Evolutionary conservation across 2,888 invertebrate species (phyloP).

Genomic region (Limnephilus auricula): DNA sequence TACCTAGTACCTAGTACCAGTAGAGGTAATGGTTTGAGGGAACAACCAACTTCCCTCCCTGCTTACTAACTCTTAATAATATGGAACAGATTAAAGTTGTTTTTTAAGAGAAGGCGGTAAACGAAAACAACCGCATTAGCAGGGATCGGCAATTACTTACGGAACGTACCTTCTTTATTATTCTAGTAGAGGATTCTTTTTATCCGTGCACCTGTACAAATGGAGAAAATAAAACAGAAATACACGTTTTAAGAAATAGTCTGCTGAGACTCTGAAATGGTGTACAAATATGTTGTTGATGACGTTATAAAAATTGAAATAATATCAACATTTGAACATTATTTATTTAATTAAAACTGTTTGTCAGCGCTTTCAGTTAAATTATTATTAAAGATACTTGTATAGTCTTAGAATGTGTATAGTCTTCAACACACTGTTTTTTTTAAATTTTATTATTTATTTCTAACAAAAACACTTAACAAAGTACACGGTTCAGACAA

Average conservation of each 20-base stretch:
- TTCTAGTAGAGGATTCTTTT: not conserved
- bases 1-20: no score
- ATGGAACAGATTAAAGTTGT: conserved; percentile 29
- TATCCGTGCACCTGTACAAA: not conserved
- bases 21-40: not conserved
- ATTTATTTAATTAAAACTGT: no score
- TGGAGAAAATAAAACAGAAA: not conserved
- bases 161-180: conserved; percentile 9
- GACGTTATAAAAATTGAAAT: no score
- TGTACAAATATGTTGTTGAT: no score
- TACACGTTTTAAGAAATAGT: not conserved
- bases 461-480: no score
- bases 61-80: not conserved
- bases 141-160: conserved; percentile 6
- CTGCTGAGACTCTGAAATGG: not conserved
- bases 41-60: not conserved
- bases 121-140: conserved; percentile 31
- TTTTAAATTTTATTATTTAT: no score
- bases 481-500: no score
- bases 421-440: no score
- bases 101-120: conserved; percentile 16
- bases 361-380: no score
- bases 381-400: no score
- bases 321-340: no score
- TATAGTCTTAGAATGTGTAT: no score